These are phyloP conservation scores for Campoletis raptor DNA, from an alignment of 2,888 invertebrate species.

Conservation along the genomic window DNA sequence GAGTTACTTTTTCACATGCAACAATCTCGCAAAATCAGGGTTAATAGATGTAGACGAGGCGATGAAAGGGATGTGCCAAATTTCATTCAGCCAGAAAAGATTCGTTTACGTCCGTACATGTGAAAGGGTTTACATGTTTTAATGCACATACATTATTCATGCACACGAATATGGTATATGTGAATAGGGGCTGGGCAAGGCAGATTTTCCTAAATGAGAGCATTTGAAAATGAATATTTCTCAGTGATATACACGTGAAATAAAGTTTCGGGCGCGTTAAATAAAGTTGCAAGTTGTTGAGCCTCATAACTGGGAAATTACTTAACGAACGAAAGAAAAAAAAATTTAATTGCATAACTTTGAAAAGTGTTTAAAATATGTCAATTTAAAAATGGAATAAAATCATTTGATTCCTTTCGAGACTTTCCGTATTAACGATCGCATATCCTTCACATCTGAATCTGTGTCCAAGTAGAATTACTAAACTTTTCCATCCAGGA, in stretches of 20 bases:
- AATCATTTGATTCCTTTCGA: not conserved
- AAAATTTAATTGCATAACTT: not conserved
- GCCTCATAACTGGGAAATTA: not conserved
- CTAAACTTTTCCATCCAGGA: not conserved
- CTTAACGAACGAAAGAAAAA: not conserved
- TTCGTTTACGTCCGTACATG: slow-evolving; percentile 11
- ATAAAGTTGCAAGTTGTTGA: not conserved
- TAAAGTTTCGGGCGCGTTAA: not conserved
- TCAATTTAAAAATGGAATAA: not conserved
- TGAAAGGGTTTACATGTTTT: slow-evolving; percentile 15
- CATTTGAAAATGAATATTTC: slow-evolving; percentile 17
- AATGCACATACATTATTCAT: slow-evolving; percentile 48
- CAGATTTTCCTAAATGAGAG: slow-evolving; percentile 3
- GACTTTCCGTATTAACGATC: not conserved
- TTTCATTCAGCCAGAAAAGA: slow-evolving; percentile 23
- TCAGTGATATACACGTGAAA: not conserved
- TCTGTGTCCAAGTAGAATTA: not conserved
- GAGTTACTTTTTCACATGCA: not conserved
- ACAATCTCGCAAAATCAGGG: not conserved
- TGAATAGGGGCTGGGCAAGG: not conserved
- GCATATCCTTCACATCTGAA: not conserved
- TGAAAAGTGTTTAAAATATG: not conserved
- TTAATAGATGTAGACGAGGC: slow-evolving; percentile 27
- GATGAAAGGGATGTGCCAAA: slow-evolving; percentile 23
- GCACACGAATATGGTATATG: slow-evolving; percentile 20